Conservation (phyloP, 2,113 vertebrate genomes). For the Phycodurus eques region DNA sequence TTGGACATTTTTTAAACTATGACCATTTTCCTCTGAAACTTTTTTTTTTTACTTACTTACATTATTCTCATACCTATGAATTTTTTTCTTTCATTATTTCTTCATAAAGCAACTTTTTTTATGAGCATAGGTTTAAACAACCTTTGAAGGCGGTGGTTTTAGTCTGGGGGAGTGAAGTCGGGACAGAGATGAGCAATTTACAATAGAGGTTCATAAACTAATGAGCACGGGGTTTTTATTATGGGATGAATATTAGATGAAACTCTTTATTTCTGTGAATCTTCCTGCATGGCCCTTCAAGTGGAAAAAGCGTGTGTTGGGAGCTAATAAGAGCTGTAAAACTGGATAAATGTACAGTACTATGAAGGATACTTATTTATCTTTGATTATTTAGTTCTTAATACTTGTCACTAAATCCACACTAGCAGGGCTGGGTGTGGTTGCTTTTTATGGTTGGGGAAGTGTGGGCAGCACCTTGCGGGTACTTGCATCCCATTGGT, state of each 20-base stretch:
- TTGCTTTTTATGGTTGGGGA: constrained; percentile 31
- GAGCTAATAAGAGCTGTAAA: constrained; percentile 4
- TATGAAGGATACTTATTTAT: background rate
- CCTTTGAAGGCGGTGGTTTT: constrained; percentile 2
- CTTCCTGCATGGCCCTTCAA: constrained; percentile 21
- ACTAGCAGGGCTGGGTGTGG: constrained; percentile 68
- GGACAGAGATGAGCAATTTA: constrained; percentile 37
- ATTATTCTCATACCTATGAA: too few species aligned
- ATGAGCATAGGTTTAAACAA: too few species aligned
- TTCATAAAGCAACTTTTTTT: too few species aligned
- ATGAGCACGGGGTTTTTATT: constrained; percentile 28
- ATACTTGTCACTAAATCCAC: constrained; percentile 12
- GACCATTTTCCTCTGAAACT: too few species aligned
- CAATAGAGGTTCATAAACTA: constrained; percentile 41
- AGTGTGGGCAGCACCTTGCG: constrained; percentile 55
- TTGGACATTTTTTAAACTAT: too few species aligned
- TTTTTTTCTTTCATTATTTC: too few species aligned
- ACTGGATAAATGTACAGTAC: constrained; percentile 5
- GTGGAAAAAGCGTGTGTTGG: constrained; percentile 2
- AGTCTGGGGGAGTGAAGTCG: background rate
- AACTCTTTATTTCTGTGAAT: constrained; percentile 20
- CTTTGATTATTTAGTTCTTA: background rate
- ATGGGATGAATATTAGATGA: constrained; percentile 36
- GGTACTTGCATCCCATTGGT: constrained; percentile 64
- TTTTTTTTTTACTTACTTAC: too few species aligned